These are phyloP conservation scores for Lordiphosa stackelbergi DNA, from an alignment of 1,140 invertebrate species.

Conservation along the genomic window DNA sequence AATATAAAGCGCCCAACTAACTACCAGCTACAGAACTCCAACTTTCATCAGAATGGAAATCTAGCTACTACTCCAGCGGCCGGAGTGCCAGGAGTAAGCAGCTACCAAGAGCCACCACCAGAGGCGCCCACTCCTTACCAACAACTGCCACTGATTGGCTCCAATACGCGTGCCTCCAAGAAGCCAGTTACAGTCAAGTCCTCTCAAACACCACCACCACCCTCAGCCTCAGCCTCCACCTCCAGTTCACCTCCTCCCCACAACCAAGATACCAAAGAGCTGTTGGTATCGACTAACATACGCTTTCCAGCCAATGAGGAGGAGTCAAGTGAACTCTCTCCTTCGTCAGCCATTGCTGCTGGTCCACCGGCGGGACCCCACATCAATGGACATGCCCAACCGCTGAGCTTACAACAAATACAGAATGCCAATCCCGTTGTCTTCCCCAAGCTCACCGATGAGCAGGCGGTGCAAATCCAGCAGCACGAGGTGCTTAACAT, in stretches of 20 bases:
- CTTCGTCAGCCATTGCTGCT: slow-evolving; percentile 19
- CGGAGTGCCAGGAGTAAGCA: slow-evolving; percentile 7
- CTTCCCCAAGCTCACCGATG: slow-evolving; percentile 61
- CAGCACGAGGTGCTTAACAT: slow-evolving; percentile 70
- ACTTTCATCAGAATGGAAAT: slow-evolving; percentile 56
- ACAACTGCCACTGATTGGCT: slow-evolving; percentile 62
- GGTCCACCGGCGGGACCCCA: slow-evolving; percentile 42
- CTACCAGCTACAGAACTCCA: slow-evolving; percentile 39
- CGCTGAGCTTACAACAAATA: slow-evolving; percentile 62
- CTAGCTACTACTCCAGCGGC: slow-evolving; percentile 17
- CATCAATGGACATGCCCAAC: slow-evolving; percentile 74
- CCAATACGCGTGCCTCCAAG: slow-evolving; percentile 39
- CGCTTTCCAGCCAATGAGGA: slow-evolving; percentile 67
- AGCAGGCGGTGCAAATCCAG: slow-evolving; percentile 60
- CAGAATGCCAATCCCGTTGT: slow-evolving; percentile 66
- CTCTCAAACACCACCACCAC: neutral
- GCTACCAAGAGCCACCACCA: slow-evolving; percentile 51
- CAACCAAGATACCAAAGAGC: slow-evolving; percentile 60
- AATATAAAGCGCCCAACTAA: slow-evolving; percentile 26
- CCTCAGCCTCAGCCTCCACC: neutral
- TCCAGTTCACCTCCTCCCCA: slow-evolving; percentile 1
- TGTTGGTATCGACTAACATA: slow-evolving; percentile 69
- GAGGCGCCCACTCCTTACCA: slow-evolving; percentile 66
- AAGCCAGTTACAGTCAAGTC: slow-evolving; percentile 7
- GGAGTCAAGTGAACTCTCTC: slow-evolving; percentile 39